Conservation (phyloP, 2,888 invertebrate genomes). For the Philhelius pedissequus region DNA sequence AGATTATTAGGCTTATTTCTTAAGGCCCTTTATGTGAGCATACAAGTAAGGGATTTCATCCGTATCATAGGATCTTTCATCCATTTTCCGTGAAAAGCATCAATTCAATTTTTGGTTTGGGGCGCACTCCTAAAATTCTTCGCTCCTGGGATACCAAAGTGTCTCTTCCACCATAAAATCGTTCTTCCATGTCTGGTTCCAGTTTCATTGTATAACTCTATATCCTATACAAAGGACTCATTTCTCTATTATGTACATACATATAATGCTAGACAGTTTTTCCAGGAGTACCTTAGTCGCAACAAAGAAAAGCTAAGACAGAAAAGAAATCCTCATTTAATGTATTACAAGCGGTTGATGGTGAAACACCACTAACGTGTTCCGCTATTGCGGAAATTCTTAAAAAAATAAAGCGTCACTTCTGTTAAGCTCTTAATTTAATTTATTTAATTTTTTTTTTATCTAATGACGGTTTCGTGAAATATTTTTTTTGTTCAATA, state of each 20-base stretch:
- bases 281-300: not conserved
- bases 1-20: no score
- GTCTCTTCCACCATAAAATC: not conserved
- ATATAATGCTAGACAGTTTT: conserved; percentile 11
- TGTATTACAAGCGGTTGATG: conserved; percentile 23
- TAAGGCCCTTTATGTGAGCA: no score
- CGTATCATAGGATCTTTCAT: no score
- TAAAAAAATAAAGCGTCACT: not conserved
- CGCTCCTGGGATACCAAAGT: not conserved
- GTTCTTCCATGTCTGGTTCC: not conserved
- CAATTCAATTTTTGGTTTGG: no score
- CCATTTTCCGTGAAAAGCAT: no score
- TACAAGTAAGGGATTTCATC: no score
- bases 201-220: not conserved
- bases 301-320: conserved; percentile 13
- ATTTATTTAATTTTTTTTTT: not conserved
- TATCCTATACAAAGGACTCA: not conserved
- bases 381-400: conserved; percentile 19
- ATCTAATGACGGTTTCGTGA: not conserved
- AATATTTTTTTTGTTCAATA: not conserved
- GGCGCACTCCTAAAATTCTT: not conserved
- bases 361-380: conserved; percentile 31
- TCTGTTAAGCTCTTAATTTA: not conserved
- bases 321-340: conserved; percentile 24
- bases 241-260: not conserved